These are phyloP conservation scores for Ammodytes dubius DNA, from an alignment of 2,113 vertebrate species.

Conservation along the genomic window DNA sequence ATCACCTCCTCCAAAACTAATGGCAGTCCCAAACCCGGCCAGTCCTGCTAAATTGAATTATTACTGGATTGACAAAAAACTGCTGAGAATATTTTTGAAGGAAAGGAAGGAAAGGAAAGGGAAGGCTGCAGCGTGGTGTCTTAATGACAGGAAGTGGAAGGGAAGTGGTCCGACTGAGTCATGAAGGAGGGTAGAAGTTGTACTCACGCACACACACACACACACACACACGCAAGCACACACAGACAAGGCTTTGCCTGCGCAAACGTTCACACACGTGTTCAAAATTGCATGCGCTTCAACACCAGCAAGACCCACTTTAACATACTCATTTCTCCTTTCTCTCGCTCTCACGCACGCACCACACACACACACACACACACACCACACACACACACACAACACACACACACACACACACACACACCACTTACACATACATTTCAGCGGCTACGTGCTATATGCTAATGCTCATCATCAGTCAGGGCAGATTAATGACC, in stretches of 20 bases:
- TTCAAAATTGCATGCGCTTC: slow-evolving; percentile 55
- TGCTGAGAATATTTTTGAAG: slow-evolving; percentile 81
- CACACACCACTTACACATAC: slow-evolving; percentile 28
- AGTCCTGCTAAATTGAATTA: slow-evolving; percentile 87
- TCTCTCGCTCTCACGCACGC: background rate
- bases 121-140: slow-evolving; percentile 65
- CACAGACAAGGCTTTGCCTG: slow-evolving; percentile 35
- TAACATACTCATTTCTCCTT: too few relatives aligned
- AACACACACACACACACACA: slow-evolving; percentile 15
- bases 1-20: slow-evolving; percentile 85
- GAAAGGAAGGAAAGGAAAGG: slow-evolving; percentile 55
- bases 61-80: slow-evolving; percentile 86
- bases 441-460: slow-evolving; percentile 55
- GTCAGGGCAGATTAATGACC: slow-evolving; percentile 73
- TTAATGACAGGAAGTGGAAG: slow-evolving; percentile 81
- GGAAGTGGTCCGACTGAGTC: slow-evolving; percentile 72
- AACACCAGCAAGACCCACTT: slow-evolving; percentile 51
- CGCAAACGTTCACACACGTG: slow-evolving; percentile 35
- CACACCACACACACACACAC: slow-evolving; percentile 22
- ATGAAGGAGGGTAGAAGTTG: slow-evolving; percentile 48
- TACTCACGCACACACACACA: slow-evolving; percentile 19
- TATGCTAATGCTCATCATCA: slow-evolving; percentile 82
- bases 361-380: slow-evolving; percentile 10
- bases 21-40: slow-evolving; percentile 79
- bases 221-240: slow-evolving; percentile 53